Evolutionary conservation across 1,140 invertebrate genomes (phyloP), one percentile per base, ranked within the genome.

Genomic region (Chrysoperla carnea): DNA sequence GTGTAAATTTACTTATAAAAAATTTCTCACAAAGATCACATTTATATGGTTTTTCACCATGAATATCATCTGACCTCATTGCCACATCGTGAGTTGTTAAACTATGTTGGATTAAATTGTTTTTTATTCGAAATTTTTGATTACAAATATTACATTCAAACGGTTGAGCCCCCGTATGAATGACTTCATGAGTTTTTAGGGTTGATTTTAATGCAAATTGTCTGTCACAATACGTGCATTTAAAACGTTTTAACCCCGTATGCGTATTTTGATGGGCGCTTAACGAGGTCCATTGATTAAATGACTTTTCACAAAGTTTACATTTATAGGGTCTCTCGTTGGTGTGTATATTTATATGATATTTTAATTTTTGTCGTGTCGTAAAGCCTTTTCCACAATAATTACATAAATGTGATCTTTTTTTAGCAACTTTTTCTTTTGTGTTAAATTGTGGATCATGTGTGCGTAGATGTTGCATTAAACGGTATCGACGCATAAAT

Each of bases 1-100:
- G 27, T 40, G 50, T 44, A 40, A 46, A 44, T 27, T 39, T 29
- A 0, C 46, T 49, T 14, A 46, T 49, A 38, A 52, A 52, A 2
- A 46, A 45, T 46, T 52, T 52, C 9, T 48, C 40, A 45, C 50
- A 52, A 13, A 52, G 28, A 1, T 39, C 38, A 40, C 50, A 52
- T 8, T 41, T 39, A 28, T 52, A 60, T 0, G 56, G 55, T 40
- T 55, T 53, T 15, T 52, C 50, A 7, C 48, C 23, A 40, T 50
- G 48, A 14, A 48, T 48, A 43, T 48, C 50, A 35, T 51, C 49
- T 11, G 50, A 46, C 38, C 48, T n/a, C n/a, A n/a, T n/a, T n/a
- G n/a, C 49, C 41, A 49, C 50, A 28, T 41, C 45, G 11, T 6
- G 6, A 31, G 6, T 6, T 12, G n/a, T 33, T 4, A 4, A 4